Conservation (phyloP, 2,797 vertebrate genomes). For the Leucoraja ocellata region DNA sequence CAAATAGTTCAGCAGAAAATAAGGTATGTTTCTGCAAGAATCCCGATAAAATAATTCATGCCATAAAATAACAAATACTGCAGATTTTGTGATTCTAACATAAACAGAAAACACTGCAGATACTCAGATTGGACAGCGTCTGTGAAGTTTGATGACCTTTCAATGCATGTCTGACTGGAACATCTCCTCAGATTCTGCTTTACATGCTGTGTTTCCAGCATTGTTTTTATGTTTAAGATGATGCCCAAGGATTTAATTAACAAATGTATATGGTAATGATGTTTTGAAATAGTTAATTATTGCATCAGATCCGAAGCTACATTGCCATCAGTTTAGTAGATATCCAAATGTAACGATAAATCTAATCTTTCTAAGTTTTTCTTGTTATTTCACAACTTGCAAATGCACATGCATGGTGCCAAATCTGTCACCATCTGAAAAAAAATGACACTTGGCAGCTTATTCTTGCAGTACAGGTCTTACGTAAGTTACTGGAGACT, state of each 20-base stretch:
- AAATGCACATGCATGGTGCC: not conserved
- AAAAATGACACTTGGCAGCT: not conserved
- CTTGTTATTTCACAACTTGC: too few species aligned
- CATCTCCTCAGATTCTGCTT: too few species aligned
- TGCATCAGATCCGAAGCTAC: too few species aligned
- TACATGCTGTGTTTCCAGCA: too few species aligned
- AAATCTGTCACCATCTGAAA: not conserved
- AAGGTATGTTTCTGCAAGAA: not conserved
- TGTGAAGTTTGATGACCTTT: too few species aligned
- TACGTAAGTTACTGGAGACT: too few species aligned
- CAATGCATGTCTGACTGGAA: too few species aligned
- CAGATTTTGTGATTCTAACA: too few species aligned
- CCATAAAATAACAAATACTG: too few species aligned
- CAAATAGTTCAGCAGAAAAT: not conserved
- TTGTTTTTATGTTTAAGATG: not conserved
- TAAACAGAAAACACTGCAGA: too few species aligned
- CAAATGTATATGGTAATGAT: not conserved
- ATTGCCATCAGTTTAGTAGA: not conserved
- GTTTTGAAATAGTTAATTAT: not conserved
- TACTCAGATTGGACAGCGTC: too few species aligned
- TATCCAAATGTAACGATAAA: not conserved
- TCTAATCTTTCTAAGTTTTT: not conserved
- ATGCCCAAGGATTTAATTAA: not conserved
- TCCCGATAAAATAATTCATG: not conserved
- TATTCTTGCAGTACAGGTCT: not conserved